Conservation (phyloP, 2,113 vertebrate genomes). For the Megalops atlanticus region DNA sequence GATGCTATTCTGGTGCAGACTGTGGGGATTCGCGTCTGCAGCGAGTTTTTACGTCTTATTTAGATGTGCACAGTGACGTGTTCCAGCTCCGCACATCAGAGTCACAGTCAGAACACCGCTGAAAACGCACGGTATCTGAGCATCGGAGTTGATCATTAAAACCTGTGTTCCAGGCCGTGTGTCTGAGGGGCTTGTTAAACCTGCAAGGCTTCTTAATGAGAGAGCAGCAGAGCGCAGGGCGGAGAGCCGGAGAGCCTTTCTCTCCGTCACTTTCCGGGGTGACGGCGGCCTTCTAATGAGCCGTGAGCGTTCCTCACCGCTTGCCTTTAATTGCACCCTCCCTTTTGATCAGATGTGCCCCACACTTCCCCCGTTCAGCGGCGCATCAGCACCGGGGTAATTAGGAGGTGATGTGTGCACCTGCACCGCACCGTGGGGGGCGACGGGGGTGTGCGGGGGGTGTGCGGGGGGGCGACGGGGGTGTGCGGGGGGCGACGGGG, state of each 20-base stretch:
- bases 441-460: too few relatives aligned
- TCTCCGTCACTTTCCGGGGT: neutral
- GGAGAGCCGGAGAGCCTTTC: neutral
- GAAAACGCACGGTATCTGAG: neutral
- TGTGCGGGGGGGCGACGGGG: too few relatives aligned
- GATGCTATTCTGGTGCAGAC: too few relatives aligned
- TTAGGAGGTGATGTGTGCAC: neutral
- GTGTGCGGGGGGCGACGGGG: too few relatives aligned
- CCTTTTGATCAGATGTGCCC: neutral
- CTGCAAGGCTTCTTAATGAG: neutral
- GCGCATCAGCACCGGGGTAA: neutral
- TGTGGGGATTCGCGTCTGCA: too few relatives aligned
- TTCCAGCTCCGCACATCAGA: neutral
- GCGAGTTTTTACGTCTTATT: too few relatives aligned
- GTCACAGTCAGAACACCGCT: neutral
- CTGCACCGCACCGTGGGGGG: too few relatives aligned
- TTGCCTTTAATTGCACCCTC: neutral
- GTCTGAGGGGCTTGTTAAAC: constrained; percentile 12
- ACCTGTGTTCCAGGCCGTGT: constrained; percentile 1
- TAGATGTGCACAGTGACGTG: neutral
- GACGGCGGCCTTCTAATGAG: neutral
- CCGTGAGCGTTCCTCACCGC: too few relatives aligned
- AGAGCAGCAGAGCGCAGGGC: neutral
- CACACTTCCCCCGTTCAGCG: neutral
- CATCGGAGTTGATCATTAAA: too few relatives aligned